A percentile compares a stretch with the other conserved stretches of the same genome.
phyloP scores from a whole-genome alignment of 2,888 invertebrate genomes.

The Torymus tubicola region DNA sequence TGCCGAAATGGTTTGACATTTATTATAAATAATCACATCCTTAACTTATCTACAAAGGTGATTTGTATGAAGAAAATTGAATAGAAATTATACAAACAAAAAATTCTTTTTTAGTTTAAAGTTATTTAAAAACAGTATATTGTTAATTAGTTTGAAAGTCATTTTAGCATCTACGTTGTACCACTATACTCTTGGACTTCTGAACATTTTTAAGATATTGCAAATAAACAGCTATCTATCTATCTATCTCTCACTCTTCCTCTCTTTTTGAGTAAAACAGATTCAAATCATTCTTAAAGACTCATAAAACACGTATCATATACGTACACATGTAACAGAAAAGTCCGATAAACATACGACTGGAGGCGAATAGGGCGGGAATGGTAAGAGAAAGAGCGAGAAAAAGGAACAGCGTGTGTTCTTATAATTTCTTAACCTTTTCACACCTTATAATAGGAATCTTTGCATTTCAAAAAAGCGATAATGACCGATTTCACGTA shows the following conservation, averaged over 20 bases:
- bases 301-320: conserved; percentile 17
- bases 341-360: conserved; percentile 26
- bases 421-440: conserved; percentile 54
- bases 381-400: background rate
- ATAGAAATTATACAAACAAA: too few relatives aligned
- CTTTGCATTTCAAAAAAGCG: conserved; percentile 49
- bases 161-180: too few relatives aligned
- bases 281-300: conserved; percentile 34
- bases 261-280: conserved; percentile 3
- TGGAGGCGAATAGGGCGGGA: background rate
- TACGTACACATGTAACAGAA: background rate
- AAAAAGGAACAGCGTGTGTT: conserved; percentile 21
- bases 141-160: too few relatives aligned
- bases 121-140: too few relatives aligned
- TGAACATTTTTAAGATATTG: too few relatives aligned
- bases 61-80: too few relatives aligned
- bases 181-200: too few relatives aligned
- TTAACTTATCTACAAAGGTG: too few relatives aligned
- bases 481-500: conserved; percentile 54
- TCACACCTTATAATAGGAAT: conserved; percentile 58
- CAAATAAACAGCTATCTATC: background rate
- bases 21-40: too few relatives aligned
- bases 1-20: too few relatives aligned
- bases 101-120: too few relatives aligned
- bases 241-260: background rate